Base-by-base conservation (phyloP, 2,888 invertebrate genomes). In the Cyclophora albipunctata region DNA sequence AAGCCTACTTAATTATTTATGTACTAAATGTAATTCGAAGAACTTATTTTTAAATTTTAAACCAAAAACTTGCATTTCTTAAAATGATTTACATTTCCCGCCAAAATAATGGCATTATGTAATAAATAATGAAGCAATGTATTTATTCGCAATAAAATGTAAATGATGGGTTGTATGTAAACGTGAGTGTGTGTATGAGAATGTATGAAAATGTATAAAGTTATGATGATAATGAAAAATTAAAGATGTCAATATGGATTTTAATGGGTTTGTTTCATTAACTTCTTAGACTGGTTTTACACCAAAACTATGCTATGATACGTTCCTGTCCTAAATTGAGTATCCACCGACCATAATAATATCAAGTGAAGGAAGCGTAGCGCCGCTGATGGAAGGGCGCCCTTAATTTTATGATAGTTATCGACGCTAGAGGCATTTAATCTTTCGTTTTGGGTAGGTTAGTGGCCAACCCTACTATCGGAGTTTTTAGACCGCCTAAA, bases 111-210 rank as follows among this genome's bases (percentile, higher is more conserved):
- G 47, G 50, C 48, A n/a, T 58, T 55, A 53, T 54, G 34, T 48
- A 53, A 48, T 49, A 58, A 67, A 71, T 5, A 37, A 37, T 5
- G 64, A 81, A 81, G 75, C 79, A 81, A 83, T 83, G 78, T 85
- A 83, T 83, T 83, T 84, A 83, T 81, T 82, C 78, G 80, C 81
- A 84, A 82, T 81, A 84, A 84, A 54, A 50, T 86, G 84, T 85
- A 86, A 81, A 86, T 67, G 62, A 46, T 71, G 54, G 68, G 66
- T 57, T 57, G 58, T 56, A 71, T 79, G 75, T 79, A 76, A 68
- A 68, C 66, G 61, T 70, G 66, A 68, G 70, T 69, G 78, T 78
- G 79, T 82, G 84, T 79, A 76, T 70, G 79, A 74, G 73, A 73
- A 60, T 67, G 72, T 71, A 71, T 69, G 73, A 62, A 71, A 70